phyloP scores from a whole-genome alignment of 2,888 invertebrate genomes.

The Machimus rusticus region DNA sequence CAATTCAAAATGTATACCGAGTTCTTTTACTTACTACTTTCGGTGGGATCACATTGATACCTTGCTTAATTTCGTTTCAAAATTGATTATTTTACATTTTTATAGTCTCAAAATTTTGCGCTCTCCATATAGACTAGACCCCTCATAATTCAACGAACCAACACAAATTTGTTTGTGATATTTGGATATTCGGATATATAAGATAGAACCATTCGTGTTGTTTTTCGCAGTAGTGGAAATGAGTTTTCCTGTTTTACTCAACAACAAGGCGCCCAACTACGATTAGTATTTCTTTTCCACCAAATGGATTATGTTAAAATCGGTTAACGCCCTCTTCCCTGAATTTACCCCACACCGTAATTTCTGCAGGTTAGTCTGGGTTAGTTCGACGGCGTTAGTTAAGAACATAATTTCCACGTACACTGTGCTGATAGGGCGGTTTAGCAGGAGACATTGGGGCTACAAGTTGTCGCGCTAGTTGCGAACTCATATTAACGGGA shows the following conservation, averaged over 20 bases:
- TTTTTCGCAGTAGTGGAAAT: neutral
- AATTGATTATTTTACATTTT: no score
- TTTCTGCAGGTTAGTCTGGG: neutral
- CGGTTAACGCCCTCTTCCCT: neutral
- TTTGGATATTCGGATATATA: neutral
- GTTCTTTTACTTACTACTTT: no score
- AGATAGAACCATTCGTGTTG: neutral
- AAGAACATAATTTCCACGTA: slow-evolving; percentile 49
- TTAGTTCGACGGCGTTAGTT: slow-evolving; percentile 17
- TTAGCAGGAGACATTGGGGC: slow-evolving; percentile 67
- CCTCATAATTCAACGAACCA: no score
- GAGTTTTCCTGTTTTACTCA: neutral
- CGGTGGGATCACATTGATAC: no score
- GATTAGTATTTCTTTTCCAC: neutral
- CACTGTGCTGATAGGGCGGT: slow-evolving; percentile 63
- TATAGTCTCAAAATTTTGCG: no score
- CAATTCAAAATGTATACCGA: no score
- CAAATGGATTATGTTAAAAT: neutral
- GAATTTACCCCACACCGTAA: neutral
- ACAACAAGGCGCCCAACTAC: neutral
- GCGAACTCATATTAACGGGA: slow-evolving; percentile 66
- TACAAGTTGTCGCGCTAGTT: slow-evolving; percentile 69
- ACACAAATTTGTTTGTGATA: neutral
- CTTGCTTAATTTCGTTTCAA: no score
- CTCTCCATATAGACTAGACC: no score